Conservation (phyloP, 2,888 invertebrate species). For the Stenolophus ochropezus region DNA sequence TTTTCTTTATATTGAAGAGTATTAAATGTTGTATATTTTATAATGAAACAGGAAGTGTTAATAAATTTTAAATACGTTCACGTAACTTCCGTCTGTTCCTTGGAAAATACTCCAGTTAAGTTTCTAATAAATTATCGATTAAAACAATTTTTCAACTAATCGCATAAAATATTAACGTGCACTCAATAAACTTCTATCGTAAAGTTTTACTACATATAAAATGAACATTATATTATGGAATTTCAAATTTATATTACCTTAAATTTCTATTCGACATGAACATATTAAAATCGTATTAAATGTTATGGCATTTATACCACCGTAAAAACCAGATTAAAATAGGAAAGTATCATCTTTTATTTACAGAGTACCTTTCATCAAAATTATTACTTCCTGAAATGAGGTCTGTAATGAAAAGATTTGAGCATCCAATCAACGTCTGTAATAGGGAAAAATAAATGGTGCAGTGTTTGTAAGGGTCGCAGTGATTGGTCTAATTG, state of each 20-base stretch:
- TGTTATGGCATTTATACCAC: not conserved
- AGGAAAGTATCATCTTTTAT: too few relatives aligned
- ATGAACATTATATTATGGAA: not conserved
- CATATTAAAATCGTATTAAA: not conserved
- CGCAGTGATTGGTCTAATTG: not conserved
- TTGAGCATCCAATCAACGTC: not conserved
- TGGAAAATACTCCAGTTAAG: not conserved
- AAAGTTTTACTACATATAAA: not conserved
- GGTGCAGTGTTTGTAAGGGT: not conserved
- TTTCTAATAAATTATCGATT: not conserved
- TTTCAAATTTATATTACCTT: not conserved
- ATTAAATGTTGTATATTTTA: not conserved
- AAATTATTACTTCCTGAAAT: too few relatives aligned
- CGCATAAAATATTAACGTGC: not conserved
- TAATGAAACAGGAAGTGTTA: not conserved
- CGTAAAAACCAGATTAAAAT: too few relatives aligned
- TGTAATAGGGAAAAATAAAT: not conserved
- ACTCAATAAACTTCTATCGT: constrained; percentile 8
- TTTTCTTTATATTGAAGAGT: not conserved
- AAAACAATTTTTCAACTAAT: constrained; percentile 7
- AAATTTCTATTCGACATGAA: not conserved
- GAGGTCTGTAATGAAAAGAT: too few relatives aligned
- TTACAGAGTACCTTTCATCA: too few relatives aligned
- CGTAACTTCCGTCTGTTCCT: not conserved
- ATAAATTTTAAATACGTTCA: not conserved